phyloP scores from a whole-genome alignment of 2,113 vertebrate genomes.

The Sula dactylatra region DNA sequence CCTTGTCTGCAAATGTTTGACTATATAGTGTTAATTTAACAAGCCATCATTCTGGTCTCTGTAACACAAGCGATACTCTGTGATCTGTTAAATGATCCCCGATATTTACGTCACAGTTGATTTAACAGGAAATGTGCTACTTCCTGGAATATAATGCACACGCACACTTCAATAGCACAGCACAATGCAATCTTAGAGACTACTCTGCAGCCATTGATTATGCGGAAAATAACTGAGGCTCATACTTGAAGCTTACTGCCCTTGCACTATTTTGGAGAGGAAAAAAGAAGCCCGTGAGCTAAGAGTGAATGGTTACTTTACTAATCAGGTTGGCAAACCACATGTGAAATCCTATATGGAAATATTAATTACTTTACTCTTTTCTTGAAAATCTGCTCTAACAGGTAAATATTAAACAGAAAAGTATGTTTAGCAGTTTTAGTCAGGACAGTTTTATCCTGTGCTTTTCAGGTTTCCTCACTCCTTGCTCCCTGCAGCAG shows the following conservation, averaged over 20 bases:
- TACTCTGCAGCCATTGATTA: conserved; percentile 18
- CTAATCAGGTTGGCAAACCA: neutral
- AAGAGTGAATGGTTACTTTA: neutral
- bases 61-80: conserved; percentile 39
- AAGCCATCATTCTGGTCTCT: conserved; percentile 23
- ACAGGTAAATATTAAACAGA: neutral
- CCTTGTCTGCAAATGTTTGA: conserved; percentile 21
- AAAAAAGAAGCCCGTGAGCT: neutral
- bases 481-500: neutral
- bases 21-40: conserved; percentile 38
- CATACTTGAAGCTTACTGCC: neutral
- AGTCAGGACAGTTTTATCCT: neutral
- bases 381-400: neutral
- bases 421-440: neutral
- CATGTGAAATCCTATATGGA: neutral
- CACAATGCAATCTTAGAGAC: conserved; percentile 49
- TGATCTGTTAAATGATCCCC: conserved; percentile 71
- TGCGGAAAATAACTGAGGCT: neutral
- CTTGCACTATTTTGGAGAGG: neutral
- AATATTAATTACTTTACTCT: neutral
- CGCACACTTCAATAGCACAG: conserved; percentile 50
- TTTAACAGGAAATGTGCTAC: conserved; percentile 71
- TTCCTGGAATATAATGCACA: conserved; percentile 62
- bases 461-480: neutral
- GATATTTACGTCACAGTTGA: conserved; percentile 69